Percentiles rank a stretch among this genome's conserved stretches.
Evolutionary conservation across 2,888 invertebrate species (phyloP).

Genomic region (Lasioglossum calceatum): DNA sequence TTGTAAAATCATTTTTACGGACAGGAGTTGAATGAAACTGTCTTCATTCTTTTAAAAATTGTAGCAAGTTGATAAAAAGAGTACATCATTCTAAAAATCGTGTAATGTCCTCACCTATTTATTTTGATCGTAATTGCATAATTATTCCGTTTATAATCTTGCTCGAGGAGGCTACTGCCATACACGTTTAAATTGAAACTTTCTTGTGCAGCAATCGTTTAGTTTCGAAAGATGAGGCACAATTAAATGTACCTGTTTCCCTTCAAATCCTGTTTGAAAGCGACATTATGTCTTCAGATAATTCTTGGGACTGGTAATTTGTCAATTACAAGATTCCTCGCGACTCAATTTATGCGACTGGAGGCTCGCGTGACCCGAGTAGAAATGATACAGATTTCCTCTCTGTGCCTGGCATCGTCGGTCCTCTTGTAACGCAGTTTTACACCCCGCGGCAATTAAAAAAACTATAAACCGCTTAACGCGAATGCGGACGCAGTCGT

Average conservation of each 20-base stretch:
- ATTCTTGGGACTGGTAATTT: neutral
- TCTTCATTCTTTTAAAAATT: no score
- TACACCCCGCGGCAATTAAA: slow-evolving; percentile 50
- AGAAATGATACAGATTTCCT: slow-evolving; percentile 67
- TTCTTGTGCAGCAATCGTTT: neutral
- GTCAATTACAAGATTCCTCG: neutral
- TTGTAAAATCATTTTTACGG: no score
- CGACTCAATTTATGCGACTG: neutral
- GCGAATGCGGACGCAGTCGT: slow-evolving; percentile 51
- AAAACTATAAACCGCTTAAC: slow-evolving; percentile 63
- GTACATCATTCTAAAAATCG: no score
- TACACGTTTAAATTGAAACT: neutral
- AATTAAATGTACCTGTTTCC: neutral
- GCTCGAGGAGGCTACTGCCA: neutral
- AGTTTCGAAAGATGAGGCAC: neutral
- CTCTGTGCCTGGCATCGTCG: slow-evolving; percentile 10
- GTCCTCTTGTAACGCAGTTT: slow-evolving; percentile 34
- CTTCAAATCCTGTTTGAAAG: neutral
- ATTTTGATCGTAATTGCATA: neutral
- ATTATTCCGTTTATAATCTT: neutral
- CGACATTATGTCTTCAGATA: neutral
- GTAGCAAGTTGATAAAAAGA: no score
- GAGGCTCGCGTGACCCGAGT: slow-evolving; percentile 51
- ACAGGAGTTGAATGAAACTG: no score
- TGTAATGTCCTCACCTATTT: no score